Base-by-base conservation (phyloP, 2,888 invertebrate genomes). In the Calliphora vomitoria region DNA sequence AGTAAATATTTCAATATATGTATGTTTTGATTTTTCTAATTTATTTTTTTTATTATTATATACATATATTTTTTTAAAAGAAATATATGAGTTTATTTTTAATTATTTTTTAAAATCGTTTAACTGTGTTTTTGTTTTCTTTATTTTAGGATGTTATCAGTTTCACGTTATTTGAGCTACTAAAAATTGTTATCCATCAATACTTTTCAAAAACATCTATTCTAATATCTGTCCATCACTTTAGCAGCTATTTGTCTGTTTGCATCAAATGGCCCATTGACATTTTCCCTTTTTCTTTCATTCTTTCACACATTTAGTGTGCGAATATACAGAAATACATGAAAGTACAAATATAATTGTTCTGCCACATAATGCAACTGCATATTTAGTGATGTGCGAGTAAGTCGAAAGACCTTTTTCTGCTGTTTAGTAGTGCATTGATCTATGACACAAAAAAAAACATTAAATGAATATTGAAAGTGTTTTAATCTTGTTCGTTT, bases 91-190 rank as follows among this genome's bases (percentile, higher is more conserved):
- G 25, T 53, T 78, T 55, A 18, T 58, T 53, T 68, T 76, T 13
- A 31, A 69, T 66, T 87, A 64, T 68, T 72, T 78, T 62, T 60
- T 76, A n/a, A 41, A 69, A 72, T 87, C 69, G 68, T 72, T 78
- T 62, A 53, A 25, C 47, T 78, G 62, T 75, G n/a, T 10, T 13
- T 44, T 71, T 35, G 44, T 4, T 44, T 44, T 44, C 44, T 66
- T 76, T 78, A 47, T 35, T 76, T 83, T 75, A 75, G 84, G 62
- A 82, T 84, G 87, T 82, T 82, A 85, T 85, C 62, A 75, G 85
- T 78, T 85, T 85, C 82, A 85, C 85, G 74, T 87, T 82, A 72
- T 85, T 85, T 82, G 80, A 85, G 69, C 87, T 85, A 87, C 87
- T 87, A 44, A 87, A 82, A 47, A 71, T 58, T 78, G 71, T 53